Evolutionary conservation across 1,140 invertebrate genomes (phyloP).

Genomic region (Macrocentrus cingulum): DNA sequence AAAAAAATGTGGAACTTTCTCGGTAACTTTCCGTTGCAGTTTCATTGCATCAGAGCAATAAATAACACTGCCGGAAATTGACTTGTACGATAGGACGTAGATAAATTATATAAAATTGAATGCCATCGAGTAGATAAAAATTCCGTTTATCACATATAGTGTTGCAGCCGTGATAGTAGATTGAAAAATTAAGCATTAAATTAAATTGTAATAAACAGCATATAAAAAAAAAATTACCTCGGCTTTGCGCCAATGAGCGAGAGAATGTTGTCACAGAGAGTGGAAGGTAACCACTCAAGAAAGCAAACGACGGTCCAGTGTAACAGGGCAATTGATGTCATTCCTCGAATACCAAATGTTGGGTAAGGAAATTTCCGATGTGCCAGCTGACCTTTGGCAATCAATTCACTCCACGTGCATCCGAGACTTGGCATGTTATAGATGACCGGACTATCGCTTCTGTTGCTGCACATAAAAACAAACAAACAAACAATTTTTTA

Average conservation of each 20-base stretch:
- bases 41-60: too few relatives aligned
- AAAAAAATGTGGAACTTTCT: too few relatives aligned
- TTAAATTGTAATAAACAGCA: background rate
- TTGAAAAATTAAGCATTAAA: too few relatives aligned
- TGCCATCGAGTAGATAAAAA: too few relatives aligned
- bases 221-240: slow-evolving; percentile 34
- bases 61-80: too few relatives aligned
- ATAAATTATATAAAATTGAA: too few relatives aligned
- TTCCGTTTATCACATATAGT: too few relatives aligned
- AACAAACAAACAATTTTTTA: background rate
- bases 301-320: slow-evolving; percentile 40
- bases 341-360: slow-evolving; percentile 43
- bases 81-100: too few relatives aligned
- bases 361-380: slow-evolving; percentile 41
- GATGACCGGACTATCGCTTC: slow-evolving; percentile 19
- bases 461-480: slow-evolving; percentile 21
- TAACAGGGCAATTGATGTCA: slow-evolving; percentile 35
- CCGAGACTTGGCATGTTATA: slow-evolving; percentile 38
- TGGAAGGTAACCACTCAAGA: slow-evolving; percentile 46
- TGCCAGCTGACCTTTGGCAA: slow-evolving; percentile 36
- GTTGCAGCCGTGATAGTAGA: too few relatives aligned
- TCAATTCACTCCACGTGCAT: slow-evolving; percentile 43
- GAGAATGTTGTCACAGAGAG: slow-evolving; percentile 39
- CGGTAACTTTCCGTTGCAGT: too few relatives aligned
- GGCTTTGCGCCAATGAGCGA: slow-evolving; percentile 33